Conservation (phyloP, 2,797 vertebrate species). For the Philypnodon macrostomus region DNA sequence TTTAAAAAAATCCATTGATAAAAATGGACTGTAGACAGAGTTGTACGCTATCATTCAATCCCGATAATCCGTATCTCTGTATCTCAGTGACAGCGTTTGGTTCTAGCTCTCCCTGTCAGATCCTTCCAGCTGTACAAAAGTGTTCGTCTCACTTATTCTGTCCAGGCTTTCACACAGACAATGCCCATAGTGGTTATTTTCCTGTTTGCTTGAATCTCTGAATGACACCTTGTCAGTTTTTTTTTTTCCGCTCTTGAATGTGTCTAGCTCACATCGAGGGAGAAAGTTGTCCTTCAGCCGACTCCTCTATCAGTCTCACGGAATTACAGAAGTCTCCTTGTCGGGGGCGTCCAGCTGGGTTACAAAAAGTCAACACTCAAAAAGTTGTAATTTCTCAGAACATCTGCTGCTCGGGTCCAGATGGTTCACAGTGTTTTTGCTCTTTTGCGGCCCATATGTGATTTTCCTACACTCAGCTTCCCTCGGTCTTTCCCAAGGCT, state of each 20-base stretch:
- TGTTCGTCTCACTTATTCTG: constrained; percentile 1
- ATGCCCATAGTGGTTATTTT: constrained; percentile 10
- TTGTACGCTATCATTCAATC: no score
- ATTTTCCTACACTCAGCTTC: background rate
- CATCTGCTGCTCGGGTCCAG: constrained; percentile 38
- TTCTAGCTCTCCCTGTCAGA: background rate
- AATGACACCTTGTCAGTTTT: constrained; percentile 1
- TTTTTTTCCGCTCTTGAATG: background rate
- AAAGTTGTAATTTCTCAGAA: constrained; percentile 28
- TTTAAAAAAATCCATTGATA: no score
- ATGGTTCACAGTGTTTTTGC: constrained; percentile 30
- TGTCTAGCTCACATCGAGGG: background rate
- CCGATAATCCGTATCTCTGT: background rate
- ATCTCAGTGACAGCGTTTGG: background rate
- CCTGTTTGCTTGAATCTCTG: constrained; percentile 7
- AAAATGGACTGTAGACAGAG: no score
- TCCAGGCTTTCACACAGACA: background rate
- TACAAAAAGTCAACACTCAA: constrained; percentile 24
- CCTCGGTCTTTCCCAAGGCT: constrained; percentile 22
- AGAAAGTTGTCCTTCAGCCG: constrained; percentile 18
- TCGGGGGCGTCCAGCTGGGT: constrained; percentile 15
- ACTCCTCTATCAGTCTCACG: background rate
- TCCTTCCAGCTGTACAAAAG: background rate
- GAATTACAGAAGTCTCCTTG: background rate
- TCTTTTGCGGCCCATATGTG: constrained; percentile 16